Conservation (phyloP, 92 coral and sea anemone genomes). For the Bergia puertoricense region DNA sequence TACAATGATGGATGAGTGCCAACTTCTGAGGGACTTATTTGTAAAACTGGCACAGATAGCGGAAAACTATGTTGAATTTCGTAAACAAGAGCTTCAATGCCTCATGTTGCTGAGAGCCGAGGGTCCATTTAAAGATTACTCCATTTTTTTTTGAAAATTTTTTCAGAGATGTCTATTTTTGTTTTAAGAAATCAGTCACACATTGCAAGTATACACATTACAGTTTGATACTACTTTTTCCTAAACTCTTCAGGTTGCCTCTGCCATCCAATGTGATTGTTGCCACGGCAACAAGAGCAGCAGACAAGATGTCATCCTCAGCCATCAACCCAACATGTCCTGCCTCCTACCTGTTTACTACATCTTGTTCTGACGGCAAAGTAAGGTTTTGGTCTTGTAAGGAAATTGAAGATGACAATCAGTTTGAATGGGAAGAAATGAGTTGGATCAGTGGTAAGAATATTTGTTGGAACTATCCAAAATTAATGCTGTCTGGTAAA, state of each 20-base stretch:
- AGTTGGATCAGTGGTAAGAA: conserved; percentile 53
- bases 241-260: conserved; percentile 39
- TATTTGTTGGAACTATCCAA: not conserved
- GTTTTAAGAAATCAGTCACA: too few relatives aligned
- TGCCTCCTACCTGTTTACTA: conserved; percentile 81
- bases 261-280: conserved; percentile 81
- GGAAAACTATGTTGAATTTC: too few relatives aligned
- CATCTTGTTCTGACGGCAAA: conserved; percentile 92
- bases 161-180: too few relatives aligned
- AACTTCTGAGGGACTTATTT: too few relatives aligned
- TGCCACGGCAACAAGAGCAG: conserved; percentile 93
- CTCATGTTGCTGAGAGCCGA: too few relatives aligned
- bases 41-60: too few relatives aligned
- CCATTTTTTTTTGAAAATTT: too few relatives aligned
- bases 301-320: conserved; percentile 97
- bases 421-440: conserved; percentile 79
- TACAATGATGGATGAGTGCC: too few relatives aligned
- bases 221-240: not conserved
- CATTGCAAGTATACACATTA: not conserved
- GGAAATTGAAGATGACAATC: conserved; percentile 50
- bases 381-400: conserved; percentile 97
- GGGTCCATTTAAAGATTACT: too few relatives aligned
- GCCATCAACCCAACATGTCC: conserved; percentile 95
- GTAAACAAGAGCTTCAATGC: too few relatives aligned
- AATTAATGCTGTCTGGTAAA: too few relatives aligned